Evolutionary conservation across 1,140 invertebrate genomes (phyloP), one percentile per base, ranked within the genome.

Genomic region (Meloidogyne floridensis): DNA sequence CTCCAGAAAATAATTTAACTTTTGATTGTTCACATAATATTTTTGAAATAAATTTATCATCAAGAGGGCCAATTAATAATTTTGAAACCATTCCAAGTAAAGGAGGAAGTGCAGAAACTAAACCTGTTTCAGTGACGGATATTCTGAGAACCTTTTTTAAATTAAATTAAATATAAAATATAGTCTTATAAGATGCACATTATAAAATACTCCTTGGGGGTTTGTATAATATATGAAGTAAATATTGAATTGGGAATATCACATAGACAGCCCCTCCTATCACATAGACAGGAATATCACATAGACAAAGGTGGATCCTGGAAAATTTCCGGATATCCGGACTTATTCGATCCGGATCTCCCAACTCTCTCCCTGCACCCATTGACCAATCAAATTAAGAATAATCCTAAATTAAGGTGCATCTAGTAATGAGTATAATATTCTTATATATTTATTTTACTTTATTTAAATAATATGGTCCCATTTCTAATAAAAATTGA

Each of bases 401-500:
- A 15, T 15, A 70, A 70, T 70, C 69, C 1, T n/a, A 18, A 32
- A 32, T 2, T 32, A 2, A 32, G 32, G 32, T 32, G 32, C 2
- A 32, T 32, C 32, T 32, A 32, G 32, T 32, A 32, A n/a, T n/a
- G n/a, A n/a, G n/a, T n/a, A n/a, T n/a, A n/a, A n/a, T n/a, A n/a
- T n/a, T n/a, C n/a, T n/a, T n/a, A n/a, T n/a, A n/a, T 32, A n/a
- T 80, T 53, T 18, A 15, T 15, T 18, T 70, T 51, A 86, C 87
- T 75, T 87, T 87, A 53, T 87, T 88, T n/a, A 87, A 72, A 82
- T 87, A 87, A 15, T 77, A 87, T 71, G 86, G 86, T 11, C 86
- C 86, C 43, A 84, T 88, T 65, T 88, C 85, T 32, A 81, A 78
- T 59, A 87, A 87, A 42, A 87, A 80, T 13, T 84, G 59, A 71